phyloP scores from a whole-genome alignment of 2,888 invertebrate species.

The Heliconius cydno region DNA sequence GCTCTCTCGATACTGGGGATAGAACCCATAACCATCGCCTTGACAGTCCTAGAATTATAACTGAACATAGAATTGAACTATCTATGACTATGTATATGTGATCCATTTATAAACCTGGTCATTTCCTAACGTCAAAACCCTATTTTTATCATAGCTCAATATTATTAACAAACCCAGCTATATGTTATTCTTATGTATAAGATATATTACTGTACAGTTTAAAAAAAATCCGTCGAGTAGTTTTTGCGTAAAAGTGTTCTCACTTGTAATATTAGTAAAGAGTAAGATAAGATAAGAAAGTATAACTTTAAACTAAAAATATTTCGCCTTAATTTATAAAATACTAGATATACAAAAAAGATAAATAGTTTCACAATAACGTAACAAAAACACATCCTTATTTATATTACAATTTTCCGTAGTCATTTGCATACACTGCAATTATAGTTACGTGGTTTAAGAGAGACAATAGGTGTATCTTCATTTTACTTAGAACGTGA shows the following conservation, averaged over 20 bases:
- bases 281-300: too few species aligned
- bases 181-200: too few species aligned
- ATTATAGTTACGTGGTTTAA: slow-evolving; percentile 36
- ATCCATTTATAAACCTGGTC: too few species aligned
- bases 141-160: neutral
- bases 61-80: too few species aligned
- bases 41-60: too few species aligned
- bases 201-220: too few species aligned
- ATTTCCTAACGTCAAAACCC: neutral
- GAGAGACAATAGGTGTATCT: slow-evolving; percentile 35
- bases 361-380: slow-evolving; percentile 3
- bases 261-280: too few species aligned
- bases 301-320: neutral
- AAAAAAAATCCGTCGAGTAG: too few species aligned
- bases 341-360: neutral
- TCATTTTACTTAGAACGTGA: slow-evolving; percentile 37
- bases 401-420: slow-evolving; percentile 39
- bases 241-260: too few species aligned
- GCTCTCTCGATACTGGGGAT: too few species aligned
- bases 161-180: neutral
- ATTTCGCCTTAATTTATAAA: neutral
- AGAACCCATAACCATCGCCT: too few species aligned
- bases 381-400: slow-evolving; percentile 19
- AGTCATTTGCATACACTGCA: slow-evolving; percentile 46
- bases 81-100: too few species aligned